Conservation (phyloP, 2,113 vertebrate species). For the Trematocara macrostoma region DNA sequence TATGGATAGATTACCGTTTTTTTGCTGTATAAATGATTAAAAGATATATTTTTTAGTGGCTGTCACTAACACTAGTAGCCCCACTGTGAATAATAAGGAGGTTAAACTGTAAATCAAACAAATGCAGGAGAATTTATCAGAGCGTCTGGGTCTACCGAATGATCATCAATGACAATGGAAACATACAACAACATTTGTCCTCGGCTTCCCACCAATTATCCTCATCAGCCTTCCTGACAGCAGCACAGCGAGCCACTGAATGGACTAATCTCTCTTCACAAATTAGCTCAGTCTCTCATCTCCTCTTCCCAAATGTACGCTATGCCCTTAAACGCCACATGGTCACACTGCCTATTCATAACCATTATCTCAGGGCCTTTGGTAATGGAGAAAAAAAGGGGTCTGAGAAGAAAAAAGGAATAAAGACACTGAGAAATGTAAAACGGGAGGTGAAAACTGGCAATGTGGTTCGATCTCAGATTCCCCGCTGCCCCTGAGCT, state of each 20-base stretch:
- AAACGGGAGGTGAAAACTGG: slow-evolving; percentile 13
- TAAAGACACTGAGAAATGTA: slow-evolving; percentile 16
- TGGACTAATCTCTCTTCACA: slow-evolving; percentile 39
- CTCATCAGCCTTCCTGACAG: slow-evolving; percentile 39
- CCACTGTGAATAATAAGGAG: not conserved
- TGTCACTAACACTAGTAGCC: not conserved
- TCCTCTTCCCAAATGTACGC: slow-evolving; percentile 8
- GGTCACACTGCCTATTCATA: slow-evolving; percentile 15
- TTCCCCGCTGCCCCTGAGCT: slow-evolving; percentile 51
- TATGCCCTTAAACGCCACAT: slow-evolving; percentile 25
- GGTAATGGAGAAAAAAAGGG: not conserved
- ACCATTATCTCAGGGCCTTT: slow-evolving; percentile 4
- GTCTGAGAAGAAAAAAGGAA: not conserved
- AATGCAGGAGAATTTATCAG: not conserved
- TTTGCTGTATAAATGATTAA: not conserved
- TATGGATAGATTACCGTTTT: not conserved
- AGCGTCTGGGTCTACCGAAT: not conserved
- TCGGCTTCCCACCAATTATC: slow-evolving; percentile 41
- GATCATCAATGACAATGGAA: slow-evolving; percentile 26
- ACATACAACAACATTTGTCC: slow-evolving; percentile 37
- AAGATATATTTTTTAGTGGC: not conserved
- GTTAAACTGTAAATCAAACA: not conserved
- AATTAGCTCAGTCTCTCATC: slow-evolving; percentile 40
- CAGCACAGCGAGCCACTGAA: not conserved
- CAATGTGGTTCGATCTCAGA: slow-evolving; percentile 48